Conservation (phyloP, 2,113 vertebrate genomes). For the Mus spicilegus region DNA sequence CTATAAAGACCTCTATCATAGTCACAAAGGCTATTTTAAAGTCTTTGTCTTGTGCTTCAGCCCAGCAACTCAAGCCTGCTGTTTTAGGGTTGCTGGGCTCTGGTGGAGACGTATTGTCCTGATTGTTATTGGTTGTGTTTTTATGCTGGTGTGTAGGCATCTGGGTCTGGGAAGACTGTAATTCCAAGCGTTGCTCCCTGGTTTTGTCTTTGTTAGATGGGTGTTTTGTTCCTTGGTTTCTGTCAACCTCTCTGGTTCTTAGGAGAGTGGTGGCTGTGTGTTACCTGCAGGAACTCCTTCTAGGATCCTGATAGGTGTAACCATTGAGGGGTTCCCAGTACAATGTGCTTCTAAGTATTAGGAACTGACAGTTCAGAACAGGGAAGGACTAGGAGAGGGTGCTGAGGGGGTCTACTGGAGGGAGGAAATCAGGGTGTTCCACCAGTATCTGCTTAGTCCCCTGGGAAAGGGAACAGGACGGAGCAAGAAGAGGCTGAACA, state of each 20-base stretch:
- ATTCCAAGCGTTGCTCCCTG: background rate
- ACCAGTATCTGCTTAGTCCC: background rate
- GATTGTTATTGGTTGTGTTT: background rate
- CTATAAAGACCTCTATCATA: background rate
- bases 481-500: background rate
- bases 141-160: background rate
- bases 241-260: too few relatives aligned
- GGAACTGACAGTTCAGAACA: background rate
- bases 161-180: background rate
- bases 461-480: background rate
- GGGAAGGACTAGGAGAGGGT: too few relatives aligned
- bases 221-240: background rate
- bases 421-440: background rate
- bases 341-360: background rate
- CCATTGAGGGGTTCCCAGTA: background rate
- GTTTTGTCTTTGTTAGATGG: background rate
- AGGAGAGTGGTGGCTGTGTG: background rate
- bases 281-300: background rate
- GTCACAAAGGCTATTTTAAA: background rate
- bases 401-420: background rate
- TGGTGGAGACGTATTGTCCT: background rate
- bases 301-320: background rate
- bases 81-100: background rate
- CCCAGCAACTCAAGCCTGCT: background rate
- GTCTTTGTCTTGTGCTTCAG: background rate